Base-by-base conservation (phyloP, 2,888 invertebrate genomes). In the Luperina testacea region DNA sequence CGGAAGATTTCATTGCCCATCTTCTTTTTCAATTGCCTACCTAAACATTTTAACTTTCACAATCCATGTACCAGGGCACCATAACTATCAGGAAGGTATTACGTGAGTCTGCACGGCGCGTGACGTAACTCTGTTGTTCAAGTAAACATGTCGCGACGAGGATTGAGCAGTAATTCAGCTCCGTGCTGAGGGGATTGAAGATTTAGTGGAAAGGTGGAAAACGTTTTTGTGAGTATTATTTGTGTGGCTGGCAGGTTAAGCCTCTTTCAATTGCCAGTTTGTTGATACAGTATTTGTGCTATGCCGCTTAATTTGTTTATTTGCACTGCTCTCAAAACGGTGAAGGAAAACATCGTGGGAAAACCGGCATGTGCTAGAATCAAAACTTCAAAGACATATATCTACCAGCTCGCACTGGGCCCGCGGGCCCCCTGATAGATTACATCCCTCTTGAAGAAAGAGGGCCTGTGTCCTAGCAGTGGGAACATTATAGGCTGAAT, bases 101-200 rank as follows among this genome's bases (percentile, higher is more conserved):
- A 74, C 45, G 77, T 45, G n/a, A 42, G 42, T 63, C 24, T 15
- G 32, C 27, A 45, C 32, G 45, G 77, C 69, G 73, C 84, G 87
- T 87, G 84, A 88, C 72, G 78, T 64, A 78, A 76, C 71, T 8
- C 24, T 83, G 75, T 87, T 80, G 77, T 78, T 63, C 64, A 24
- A 73, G 84, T 73, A 87, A 87, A 87, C 84, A 88, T 81, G 75
- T 81, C 61, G 48, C 70, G 72, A 65, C 68, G 74, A 69, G 68
- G 67, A 87, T 82, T 77, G 78, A 84, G 76, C 73, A 78, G 84
- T 87, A 84, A 78, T 78, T 81, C 87, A 79, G 74, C 69, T 83
- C 68, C 42, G 80, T 45, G 64, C 71, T 32, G 51, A 48, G 70
- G 70, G 81, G 61, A 74, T 79, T 73, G 32, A 45, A 61, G 51